These are phyloP conservation scores for Andrena dorsata DNA, from an alignment of 2,888 invertebrate genomes.

Conservation along the genomic window DNA sequence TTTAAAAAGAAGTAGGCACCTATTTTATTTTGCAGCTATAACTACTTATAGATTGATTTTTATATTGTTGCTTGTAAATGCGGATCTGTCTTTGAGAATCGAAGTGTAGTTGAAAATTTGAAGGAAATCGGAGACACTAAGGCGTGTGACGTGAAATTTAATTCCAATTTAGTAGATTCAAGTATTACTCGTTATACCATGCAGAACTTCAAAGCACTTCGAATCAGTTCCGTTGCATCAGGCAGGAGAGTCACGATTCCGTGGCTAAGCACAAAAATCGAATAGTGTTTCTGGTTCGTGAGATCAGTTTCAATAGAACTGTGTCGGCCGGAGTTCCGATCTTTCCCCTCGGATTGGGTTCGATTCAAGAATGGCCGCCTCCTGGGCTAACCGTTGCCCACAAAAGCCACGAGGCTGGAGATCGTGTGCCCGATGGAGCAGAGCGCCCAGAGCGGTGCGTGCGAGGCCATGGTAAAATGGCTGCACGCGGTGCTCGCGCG, in stretches of 20 bases:
- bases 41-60: too few species aligned
- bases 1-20: too few species aligned
- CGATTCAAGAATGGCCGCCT: constrained; percentile 59
- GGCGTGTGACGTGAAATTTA: too few species aligned
- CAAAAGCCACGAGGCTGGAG: constrained; percentile 50
- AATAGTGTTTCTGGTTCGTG: neutral
- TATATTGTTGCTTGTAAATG: too few species aligned
- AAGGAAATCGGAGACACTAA: too few species aligned
- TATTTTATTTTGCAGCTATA: too few species aligned
- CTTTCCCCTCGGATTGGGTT: constrained; percentile 57
- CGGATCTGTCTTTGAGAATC: too few species aligned
- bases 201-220: too few species aligned
- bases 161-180: too few species aligned
- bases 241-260: neutral
- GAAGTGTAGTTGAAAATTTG: too few species aligned
- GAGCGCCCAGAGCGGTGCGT: constrained; percentile 43
- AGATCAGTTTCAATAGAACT: constrained; percentile 8
- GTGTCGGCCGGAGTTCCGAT: constrained; percentile 26
- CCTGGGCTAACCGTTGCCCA: constrained; percentile 54
- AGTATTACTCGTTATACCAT: too few species aligned
- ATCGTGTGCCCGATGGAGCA: constrained; percentile 42
- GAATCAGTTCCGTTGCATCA: neutral
- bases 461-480: constrained; percentile 63
- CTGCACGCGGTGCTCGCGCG: constrained; percentile 48
- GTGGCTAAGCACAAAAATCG: neutral